Percentiles rank a stretch among this genome's conserved stretches.
Evolutionary conservation across 2,113 vertebrate genomes (phyloP).

Genomic region (Apteryx mantelli): DNA sequence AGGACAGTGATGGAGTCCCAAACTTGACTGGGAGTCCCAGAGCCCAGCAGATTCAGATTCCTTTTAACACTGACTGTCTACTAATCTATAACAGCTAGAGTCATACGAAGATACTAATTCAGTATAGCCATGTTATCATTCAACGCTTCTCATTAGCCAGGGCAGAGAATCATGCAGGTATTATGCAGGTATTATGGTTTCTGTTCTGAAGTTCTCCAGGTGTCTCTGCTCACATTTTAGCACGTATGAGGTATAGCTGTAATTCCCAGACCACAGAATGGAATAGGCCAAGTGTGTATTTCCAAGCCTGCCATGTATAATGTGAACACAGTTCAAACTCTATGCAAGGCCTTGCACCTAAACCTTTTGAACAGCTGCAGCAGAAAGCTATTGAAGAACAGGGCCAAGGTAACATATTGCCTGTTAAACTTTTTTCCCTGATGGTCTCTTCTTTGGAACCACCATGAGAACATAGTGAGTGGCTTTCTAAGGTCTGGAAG

Average conservation of each 20-base stretch:
- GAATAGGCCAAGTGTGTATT: background rate
- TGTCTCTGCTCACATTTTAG: background rate
- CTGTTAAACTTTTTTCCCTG: constrained; percentile 15
- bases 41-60: background rate
- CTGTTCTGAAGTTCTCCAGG: background rate
- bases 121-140: background rate
- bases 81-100: background rate
- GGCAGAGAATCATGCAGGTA: background rate
- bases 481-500: constrained; percentile 72
- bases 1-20: background rate
- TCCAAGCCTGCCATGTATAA: fast-evolving
- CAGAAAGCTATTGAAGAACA: background rate
- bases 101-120: background rate
- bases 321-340: background rate
- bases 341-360: fast-evolving
- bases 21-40: background rate
- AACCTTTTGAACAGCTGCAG: background rate
- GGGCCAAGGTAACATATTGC: background rate
- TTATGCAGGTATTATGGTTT: background rate
- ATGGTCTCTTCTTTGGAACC: constrained; percentile 49
- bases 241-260: background rate
- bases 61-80: background rate
- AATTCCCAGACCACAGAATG: background rate
- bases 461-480: constrained; percentile 32
- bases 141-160: fast-evolving